phyloP scores from a whole-genome alignment of 1,140 invertebrate species.

The Drosophila navojoa region DNA sequence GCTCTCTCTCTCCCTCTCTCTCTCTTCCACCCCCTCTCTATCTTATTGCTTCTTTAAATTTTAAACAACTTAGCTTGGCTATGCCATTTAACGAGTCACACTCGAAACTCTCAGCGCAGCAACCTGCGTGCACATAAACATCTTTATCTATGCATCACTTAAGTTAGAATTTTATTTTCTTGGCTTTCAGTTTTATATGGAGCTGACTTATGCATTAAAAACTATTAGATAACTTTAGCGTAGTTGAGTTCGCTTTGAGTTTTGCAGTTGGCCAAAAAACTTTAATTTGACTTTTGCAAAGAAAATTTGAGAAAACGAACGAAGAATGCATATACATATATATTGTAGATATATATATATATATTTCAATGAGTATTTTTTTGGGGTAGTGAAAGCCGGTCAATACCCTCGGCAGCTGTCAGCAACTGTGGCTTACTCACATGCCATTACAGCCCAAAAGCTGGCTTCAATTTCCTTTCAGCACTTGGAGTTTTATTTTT shows the following conservation, averaged over 20 bases:
- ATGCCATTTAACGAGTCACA: too few relatives aligned
- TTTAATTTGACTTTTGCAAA: conserved; percentile 69
- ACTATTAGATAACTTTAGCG: conserved; percentile 68
- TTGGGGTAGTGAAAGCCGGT: conserved; percentile 3
- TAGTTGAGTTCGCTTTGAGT: conserved; percentile 31
- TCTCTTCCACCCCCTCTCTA: too few relatives aligned
- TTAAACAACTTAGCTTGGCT: too few relatives aligned
- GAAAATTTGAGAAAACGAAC: conserved; percentile 34
- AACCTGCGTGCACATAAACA: conserved; percentile 11
- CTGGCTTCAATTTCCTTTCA: conserved; percentile 58
- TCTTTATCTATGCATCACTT: conserved; percentile 17
- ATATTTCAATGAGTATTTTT: too few relatives aligned
- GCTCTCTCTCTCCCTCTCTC: too few relatives aligned
- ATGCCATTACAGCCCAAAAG: conserved; percentile 28
- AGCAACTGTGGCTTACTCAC: conserved; percentile 37
- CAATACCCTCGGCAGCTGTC: conserved; percentile 30
- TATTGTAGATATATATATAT: background rate
- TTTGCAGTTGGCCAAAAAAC: conserved; percentile 49
- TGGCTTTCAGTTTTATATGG: conserved; percentile 26
- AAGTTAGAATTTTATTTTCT: conserved; percentile 43
- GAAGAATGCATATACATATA: background rate
- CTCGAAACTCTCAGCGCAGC: background rate
- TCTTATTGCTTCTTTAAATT: too few relatives aligned
- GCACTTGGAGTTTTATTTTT: conserved; percentile 39
- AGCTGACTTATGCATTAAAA: conserved; percentile 56